A percentile compares a stretch with the other conserved stretches of the same genome.
Evolutionary conservation across 1,140 invertebrate genomes (phyloP).

Genomic region (Ips typographus): DNA sequence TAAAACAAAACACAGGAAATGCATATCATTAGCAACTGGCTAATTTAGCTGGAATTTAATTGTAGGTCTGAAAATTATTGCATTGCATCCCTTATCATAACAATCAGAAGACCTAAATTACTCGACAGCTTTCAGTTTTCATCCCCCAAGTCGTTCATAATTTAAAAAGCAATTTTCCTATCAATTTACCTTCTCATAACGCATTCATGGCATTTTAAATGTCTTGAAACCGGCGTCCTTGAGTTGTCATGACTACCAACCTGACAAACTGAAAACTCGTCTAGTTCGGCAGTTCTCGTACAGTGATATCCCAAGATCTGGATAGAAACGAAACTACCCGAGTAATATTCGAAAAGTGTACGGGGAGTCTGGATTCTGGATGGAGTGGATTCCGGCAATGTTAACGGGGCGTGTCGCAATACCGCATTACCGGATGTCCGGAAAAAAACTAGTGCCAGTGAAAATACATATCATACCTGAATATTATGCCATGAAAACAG

Average conservation of each 20-base stretch:
- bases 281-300: slow-evolving; percentile 18
- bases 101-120: too few species aligned
- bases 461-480: background rate
- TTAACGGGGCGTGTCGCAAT: slow-evolving; percentile 23
- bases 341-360: slow-evolving; percentile 10
- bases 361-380: slow-evolving; percentile 26
- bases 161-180: slow-evolving; percentile 27
- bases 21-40: too few species aligned
- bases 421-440: slow-evolving; percentile 24
- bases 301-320: slow-evolving; percentile 13
- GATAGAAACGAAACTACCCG: slow-evolving; percentile 20
- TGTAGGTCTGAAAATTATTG: too few species aligned
- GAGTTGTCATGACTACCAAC: slow-evolving; percentile 12
- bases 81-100: too few species aligned
- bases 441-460: background rate
- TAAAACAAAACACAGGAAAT: too few species aligned
- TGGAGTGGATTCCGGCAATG: slow-evolving; percentile 18
- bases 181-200: slow-evolving; percentile 4
- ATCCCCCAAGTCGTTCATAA: slow-evolving; percentile 11
- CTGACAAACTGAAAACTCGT: background rate
- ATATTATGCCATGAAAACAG: too few species aligned
- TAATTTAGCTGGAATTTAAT: too few species aligned
- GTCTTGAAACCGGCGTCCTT: slow-evolving; percentile 6
- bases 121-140: background rate
- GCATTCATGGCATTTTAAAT: slow-evolving; percentile 14